Evolutionary conservation across 2,113 vertebrate genomes (phyloP), one percentile per base, ranked within the genome.

Genomic region (Ailuropoda melanoleuca): DNA sequence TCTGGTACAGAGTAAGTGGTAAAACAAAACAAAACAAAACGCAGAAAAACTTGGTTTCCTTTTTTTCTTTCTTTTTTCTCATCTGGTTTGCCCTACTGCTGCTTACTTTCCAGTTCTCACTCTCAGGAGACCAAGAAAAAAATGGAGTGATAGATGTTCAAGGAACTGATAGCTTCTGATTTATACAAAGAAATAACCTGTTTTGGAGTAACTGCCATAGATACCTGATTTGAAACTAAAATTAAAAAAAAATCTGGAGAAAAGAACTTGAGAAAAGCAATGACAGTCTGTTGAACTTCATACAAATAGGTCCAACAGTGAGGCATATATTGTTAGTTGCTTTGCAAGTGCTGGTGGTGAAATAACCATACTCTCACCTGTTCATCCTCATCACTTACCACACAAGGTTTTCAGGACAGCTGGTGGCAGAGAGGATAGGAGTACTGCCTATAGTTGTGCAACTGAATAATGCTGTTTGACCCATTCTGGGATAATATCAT

Each of bases 341-440:
- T 93, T 88, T 97, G 10, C 31, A 55, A 83, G 19, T 84, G 17
- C 1, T 68, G 23, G 43, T 92, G 37, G 31, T 96, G 43, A 95
- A 68, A 82, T 64, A 86, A 37, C 4, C 31, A 55, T 21, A 50
- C 9, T 77, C 1, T 93, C 90, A 93, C 87, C 84, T 95, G 88
- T 95, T 97, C 29, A 70, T 66, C 12, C 53, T 39, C 29, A 74
- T 97, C 92, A 92, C 3, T 97, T 92, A 94, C 34, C 74, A 94
- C 24, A 46, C 24, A 75, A 46, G 58, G 12, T 90, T 50, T 97
- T 14, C 39, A 86, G n/a, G 70, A 90, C 88, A 97, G 87, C 60
- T 97, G 74, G n/a, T 77, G 60, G 17, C 9, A 92, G 26, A 87
- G 18, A 66, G 53, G 8, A 39, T 48, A 74, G 15, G 77, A 80